Evolutionary conservation across 2,797 vertebrate genomes (phyloP).

Genomic region (Acipenser transmontanus): DNA sequence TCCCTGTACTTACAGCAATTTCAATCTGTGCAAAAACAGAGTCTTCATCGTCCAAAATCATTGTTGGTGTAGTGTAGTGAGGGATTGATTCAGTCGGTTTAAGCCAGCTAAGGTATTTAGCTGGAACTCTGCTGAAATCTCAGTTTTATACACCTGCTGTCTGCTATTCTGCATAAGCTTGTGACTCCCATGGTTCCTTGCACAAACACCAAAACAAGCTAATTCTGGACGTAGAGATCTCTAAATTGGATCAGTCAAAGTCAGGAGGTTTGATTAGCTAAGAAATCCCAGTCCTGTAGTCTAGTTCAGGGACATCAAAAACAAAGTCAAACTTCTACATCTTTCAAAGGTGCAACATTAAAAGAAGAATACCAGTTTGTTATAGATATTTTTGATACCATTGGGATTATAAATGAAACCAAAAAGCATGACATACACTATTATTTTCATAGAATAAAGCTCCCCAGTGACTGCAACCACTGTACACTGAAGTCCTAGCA

Average conservation of each 20-base stretch:
- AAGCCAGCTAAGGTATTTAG: constrained; percentile 33
- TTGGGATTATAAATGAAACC: too few relatives aligned
- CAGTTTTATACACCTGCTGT: constrained; percentile 64
- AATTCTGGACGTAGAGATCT: constrained; percentile 67
- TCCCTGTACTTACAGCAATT: constrained; percentile 67
- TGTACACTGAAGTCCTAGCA: too few relatives aligned
- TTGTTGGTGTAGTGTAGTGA: constrained; percentile 40
- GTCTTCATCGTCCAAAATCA: constrained; percentile 83
- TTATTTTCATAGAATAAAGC: too few relatives aligned
- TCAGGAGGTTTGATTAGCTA: constrained; percentile 37
- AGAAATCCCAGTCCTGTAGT: not conserved
- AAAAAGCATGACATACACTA: too few relatives aligned
- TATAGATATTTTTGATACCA: too few relatives aligned
- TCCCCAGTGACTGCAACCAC: too few relatives aligned
- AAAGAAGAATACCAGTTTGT: too few relatives aligned
- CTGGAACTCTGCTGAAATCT: constrained; percentile 29
- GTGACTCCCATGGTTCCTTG: constrained; percentile 59
- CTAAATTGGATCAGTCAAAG: constrained; percentile 71
- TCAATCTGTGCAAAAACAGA: constrained; percentile 69
- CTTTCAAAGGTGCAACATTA: too few relatives aligned
- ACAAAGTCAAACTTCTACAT: constrained; percentile 8
- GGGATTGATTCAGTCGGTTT: constrained; percentile 46
- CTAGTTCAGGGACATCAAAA: constrained; percentile 33
- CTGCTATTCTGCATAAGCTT: constrained; percentile 55
- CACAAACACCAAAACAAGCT: constrained; percentile 59